These are phyloP conservation scores for Drosophila watanabei DNA, from an alignment of 1,140 invertebrate species.

Conservation along the genomic window DNA sequence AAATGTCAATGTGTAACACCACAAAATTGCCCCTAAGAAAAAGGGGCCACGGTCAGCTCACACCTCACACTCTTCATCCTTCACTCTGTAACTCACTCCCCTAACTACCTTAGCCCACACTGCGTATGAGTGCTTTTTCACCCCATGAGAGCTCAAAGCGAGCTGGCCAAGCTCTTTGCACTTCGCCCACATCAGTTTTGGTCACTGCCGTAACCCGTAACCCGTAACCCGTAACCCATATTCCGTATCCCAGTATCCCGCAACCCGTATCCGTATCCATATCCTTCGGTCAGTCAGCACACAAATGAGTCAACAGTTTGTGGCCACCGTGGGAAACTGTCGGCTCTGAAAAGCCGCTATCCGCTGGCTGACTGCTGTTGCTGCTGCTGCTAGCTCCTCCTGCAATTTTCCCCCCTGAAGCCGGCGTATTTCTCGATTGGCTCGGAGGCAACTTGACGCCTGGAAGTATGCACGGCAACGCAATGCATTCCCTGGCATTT, in stretches of 20 bases:
- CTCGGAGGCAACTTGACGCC: slow-evolving; percentile 55
- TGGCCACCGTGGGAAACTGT: slow-evolving; percentile 56
- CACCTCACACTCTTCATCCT: background rate
- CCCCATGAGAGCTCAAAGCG: slow-evolving; percentile 8
- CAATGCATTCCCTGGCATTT: slow-evolving; percentile 19
- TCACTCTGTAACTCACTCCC: background rate
- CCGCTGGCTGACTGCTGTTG: background rate
- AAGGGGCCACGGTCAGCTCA: slow-evolving; percentile 4
- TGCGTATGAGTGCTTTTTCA: slow-evolving; percentile 30
- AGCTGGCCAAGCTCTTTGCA: slow-evolving; percentile 51
- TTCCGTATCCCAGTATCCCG: slow-evolving; percentile 2
- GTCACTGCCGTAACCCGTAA: slow-evolving; percentile 12
- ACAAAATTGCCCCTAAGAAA: slow-evolving; percentile 39
- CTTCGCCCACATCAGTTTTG: slow-evolving; percentile 52
- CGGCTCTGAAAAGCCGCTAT: slow-evolving; percentile 14
- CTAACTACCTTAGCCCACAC: slow-evolving; percentile 13
- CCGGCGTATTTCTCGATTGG: slow-evolving; percentile 44
- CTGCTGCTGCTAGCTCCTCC: background rate
- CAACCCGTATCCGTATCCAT: slow-evolving; percentile 3
- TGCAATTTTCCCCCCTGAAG: background rate
- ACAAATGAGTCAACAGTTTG: slow-evolving; percentile 75
- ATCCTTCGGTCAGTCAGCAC: slow-evolving; percentile 23
- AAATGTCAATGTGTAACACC: slow-evolving; percentile 70
- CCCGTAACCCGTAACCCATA: background rate
- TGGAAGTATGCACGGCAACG: slow-evolving; percentile 47